These are phyloP conservation scores for Lophura nycthemera DNA, from an alignment of 2,113 vertebrate species.

Conservation along the genomic window DNA sequence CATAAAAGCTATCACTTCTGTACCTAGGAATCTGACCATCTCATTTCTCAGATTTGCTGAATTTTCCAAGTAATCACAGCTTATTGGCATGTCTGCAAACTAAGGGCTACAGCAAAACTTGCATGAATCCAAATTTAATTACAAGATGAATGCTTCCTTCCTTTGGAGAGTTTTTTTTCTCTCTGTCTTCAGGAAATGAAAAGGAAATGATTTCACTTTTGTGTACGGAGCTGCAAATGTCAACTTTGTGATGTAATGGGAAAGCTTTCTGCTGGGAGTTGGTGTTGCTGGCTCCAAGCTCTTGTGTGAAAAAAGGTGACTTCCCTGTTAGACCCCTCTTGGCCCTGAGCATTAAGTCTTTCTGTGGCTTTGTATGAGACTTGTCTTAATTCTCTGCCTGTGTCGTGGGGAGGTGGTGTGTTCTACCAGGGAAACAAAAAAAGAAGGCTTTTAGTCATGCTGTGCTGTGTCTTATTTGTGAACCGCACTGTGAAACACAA, in stretches of 20 bases:
- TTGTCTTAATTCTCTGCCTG: background rate
- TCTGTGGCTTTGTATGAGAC: background rate
- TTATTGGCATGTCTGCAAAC: background rate
- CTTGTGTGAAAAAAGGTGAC: background rate
- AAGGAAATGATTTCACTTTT: conserved; percentile 35
- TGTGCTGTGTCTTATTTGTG: background rate
- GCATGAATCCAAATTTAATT: background rate
- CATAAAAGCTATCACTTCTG: conserved; percentile 30
- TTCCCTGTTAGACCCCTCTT: background rate
- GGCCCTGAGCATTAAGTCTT: background rate
- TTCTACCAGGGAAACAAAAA: background rate
- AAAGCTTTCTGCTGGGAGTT: background rate
- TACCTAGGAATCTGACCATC: background rate
- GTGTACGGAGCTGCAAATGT: background rate
- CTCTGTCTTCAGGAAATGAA: background rate
- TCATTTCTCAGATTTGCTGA: conserved; percentile 22
- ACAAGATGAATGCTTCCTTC: background rate
- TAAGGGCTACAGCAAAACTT: background rate
- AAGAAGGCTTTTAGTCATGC: background rate
- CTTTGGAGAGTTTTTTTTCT: background rate
- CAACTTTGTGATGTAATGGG: conserved; percentile 5
- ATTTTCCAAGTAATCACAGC: background rate
- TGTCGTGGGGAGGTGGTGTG: rapidly evolving
- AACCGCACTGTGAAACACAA: background rate
- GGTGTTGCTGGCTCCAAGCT: background rate